Evolutionary conservation across 2,113 vertebrate genomes (phyloP).

Genomic region (Dasyurus viverrinus): DNA sequence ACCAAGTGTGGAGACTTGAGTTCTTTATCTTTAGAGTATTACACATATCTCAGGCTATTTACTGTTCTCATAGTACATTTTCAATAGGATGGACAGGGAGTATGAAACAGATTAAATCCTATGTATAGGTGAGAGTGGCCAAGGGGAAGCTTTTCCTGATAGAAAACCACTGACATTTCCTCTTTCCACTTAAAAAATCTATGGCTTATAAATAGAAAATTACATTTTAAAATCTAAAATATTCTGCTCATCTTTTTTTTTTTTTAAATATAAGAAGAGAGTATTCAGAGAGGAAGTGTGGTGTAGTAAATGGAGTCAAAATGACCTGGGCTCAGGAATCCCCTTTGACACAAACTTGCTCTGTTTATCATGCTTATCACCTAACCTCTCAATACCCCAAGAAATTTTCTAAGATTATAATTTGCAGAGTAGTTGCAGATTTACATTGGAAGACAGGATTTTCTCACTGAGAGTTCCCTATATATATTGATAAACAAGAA

Average conservation of each 20-base stretch:
- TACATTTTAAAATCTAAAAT: neutral
- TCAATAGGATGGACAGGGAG: neutral
- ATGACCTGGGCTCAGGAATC: too few species aligned
- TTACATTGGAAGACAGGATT: too few species aligned
- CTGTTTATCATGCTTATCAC: too few species aligned
- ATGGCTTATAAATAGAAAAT: neutral
- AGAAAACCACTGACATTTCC: neutral
- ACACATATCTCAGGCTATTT: neutral
- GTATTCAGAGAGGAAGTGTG: too few species aligned
- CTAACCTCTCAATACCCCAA: too few species aligned
- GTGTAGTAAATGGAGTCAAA: too few species aligned
- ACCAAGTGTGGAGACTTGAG: neutral
- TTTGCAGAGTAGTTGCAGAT: too few species aligned
- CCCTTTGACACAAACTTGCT: too few species aligned
- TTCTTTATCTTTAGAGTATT: constrained; percentile 9
- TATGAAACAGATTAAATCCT: neutral
- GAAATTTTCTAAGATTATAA: too few species aligned
- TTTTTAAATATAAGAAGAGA: neutral
- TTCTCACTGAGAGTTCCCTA: too few species aligned
- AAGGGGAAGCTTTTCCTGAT: neutral
- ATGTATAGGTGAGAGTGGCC: neutral
- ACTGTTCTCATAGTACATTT: neutral
- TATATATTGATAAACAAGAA: neutral
- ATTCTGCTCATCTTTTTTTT: neutral
- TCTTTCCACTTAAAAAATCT: neutral